Percentiles rank a stretch among this genome's conserved stretches.
phyloP scores from a whole-genome alignment of 2,113 vertebrate species.

The Numenius arquata region DNA sequence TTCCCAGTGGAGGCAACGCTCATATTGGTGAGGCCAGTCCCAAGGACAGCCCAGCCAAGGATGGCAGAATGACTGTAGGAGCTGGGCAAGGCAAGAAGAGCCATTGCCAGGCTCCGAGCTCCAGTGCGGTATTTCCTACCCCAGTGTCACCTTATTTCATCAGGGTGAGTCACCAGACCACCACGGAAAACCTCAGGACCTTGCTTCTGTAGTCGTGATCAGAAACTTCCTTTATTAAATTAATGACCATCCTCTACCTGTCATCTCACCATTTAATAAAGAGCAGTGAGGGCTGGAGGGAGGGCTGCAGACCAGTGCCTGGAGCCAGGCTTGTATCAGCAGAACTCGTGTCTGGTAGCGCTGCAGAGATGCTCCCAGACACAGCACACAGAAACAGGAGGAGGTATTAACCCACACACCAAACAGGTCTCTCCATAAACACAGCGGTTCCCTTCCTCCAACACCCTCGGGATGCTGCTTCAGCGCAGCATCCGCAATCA shows the following conservation, averaged over 20 bases:
- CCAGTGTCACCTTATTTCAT: background rate
- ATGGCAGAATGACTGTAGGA: background rate
- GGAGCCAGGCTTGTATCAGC: background rate
- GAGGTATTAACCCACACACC: background rate
- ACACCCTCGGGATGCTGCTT: background rate
- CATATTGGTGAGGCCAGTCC: background rate
- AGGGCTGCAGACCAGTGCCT: background rate
- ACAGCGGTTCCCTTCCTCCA: background rate
- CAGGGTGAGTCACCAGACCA: conserved; percentile 30
- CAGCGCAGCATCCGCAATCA: background rate
- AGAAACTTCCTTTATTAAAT: conserved; percentile 38
- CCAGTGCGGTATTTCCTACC: background rate
- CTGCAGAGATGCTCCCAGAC: background rate
- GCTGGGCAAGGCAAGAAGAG: background rate
- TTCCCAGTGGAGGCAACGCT: background rate
- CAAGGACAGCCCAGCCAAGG: background rate
- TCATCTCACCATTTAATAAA: background rate
- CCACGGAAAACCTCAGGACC: background rate
- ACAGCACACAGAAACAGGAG: fast-evolving
- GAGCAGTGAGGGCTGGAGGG: background rate
- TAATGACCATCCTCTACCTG: background rate
- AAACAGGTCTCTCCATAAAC: background rate
- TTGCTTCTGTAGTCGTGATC: background rate
- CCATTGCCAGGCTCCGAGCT: background rate
- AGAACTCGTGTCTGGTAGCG: background rate